These are phyloP conservation scores for Psococerastis gibbosa DNA, from an alignment of 2,888 invertebrate species.

Conservation along the genomic window DNA sequence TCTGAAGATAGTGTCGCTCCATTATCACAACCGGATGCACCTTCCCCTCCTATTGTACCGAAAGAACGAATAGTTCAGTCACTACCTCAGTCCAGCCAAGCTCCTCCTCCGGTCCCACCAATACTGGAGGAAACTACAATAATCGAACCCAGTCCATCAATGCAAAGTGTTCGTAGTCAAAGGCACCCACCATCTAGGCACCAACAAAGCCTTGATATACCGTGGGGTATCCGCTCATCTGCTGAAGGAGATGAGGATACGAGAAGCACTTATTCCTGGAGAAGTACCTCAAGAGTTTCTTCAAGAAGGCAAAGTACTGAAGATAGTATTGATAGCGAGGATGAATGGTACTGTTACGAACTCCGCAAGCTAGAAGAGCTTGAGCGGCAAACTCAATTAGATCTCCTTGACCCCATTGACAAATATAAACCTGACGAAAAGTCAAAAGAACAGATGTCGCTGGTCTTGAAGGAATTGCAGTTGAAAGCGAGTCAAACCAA, in stretches of 20 bases:
- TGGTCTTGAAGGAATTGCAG: slow-evolving; percentile 55
- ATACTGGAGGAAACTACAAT: neutral
- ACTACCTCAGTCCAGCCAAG: neutral
- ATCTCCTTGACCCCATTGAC: slow-evolving; percentile 34
- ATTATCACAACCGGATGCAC: neutral
- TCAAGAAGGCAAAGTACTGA: slow-evolving; percentile 79
- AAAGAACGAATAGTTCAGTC: neutral
- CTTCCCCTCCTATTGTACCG: neutral
- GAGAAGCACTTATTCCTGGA: slow-evolving; percentile 69
- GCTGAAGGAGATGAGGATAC: slow-evolving; percentile 61
- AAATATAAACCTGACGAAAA: slow-evolving; percentile 43
- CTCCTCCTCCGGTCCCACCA: neutral
- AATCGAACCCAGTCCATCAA: slow-evolving; percentile 40
- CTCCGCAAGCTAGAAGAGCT: slow-evolving; percentile 68
- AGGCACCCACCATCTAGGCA: slow-evolving; percentile 38
- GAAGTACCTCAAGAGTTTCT: slow-evolving; percentile 68
- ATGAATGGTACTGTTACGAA: slow-evolving; percentile 86
- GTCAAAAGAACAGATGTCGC: slow-evolving; percentile 61
- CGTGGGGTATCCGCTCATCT: slow-evolving; percentile 36
- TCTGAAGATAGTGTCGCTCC: neutral
- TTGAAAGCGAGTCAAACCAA: slow-evolving; percentile 38
- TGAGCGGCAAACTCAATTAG: slow-evolving; percentile 52
- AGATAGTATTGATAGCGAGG: slow-evolving; percentile 83
- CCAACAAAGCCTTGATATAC: slow-evolving; percentile 65
- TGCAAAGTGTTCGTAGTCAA: slow-evolving; percentile 37